Base-by-base conservation (phyloP, 2,888 invertebrate species). In the Selenia dentaria region DNA sequence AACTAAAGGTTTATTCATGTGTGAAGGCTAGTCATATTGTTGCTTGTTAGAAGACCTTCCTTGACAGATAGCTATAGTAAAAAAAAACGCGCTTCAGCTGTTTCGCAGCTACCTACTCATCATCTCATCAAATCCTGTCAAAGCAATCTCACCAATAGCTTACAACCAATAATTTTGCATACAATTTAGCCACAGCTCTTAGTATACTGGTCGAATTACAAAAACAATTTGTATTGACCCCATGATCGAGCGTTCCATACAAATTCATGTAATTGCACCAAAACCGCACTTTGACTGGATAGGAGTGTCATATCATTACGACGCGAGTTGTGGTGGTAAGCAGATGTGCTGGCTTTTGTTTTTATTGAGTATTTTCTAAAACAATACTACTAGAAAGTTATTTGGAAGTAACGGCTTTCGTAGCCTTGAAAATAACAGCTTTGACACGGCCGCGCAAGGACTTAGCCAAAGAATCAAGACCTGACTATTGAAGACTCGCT, bases 211-310 rank as follows among this genome's bases (percentile, higher is more conserved):
- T 48, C 47, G 33, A 37, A 47, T 48, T 48, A 48, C 36, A 28
- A 32, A 37, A 38, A 48, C 41, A 41, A 48, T 51, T 50, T 26
- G 42, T 35, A 38, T 51, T 54, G 47, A 50, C 52, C 51, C 51
- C 41, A 45, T 37, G 28, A 48, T 41, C 35, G 46, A 35, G 13
- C 13, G 20, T 38, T 40, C 41, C 36, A 51, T 47, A 51, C 51
- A 36, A 42, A 29, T 50, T 46, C 29, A 39, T 44, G 52, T 57
- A 57, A 57, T 52, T 57, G 54, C 34, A 31, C 14, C 9, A 49
- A 57, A 54, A 54, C 54, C 54, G 40, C 57, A 57, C 42, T 38
- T 37, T 14, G 25, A 10, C 16, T 9, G 14, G 22, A 45, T 45
- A 45, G 37, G 32, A 33, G 35, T 42, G 46, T 39, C 46, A 44